Conservation (phyloP, 2,797 vertebrate species). For the Masticophis lateralis region DNA sequence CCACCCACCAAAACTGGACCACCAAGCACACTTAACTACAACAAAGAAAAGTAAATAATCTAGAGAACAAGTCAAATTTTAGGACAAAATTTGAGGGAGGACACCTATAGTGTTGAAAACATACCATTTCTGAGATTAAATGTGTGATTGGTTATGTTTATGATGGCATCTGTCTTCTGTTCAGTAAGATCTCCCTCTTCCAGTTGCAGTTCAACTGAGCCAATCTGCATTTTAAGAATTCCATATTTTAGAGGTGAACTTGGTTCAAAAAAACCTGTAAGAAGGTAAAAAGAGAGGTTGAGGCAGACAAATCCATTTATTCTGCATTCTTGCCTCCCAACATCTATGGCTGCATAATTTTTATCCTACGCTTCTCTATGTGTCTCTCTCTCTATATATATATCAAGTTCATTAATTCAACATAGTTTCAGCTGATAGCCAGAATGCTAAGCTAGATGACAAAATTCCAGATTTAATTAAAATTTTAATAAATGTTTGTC, state of each 20-base stretch:
- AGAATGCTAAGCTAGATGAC: background rate
- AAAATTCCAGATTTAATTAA: background rate
- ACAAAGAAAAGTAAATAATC: background rate
- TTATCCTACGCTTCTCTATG: background rate
- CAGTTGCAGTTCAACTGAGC: conserved; percentile 73
- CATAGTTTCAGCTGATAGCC: background rate
- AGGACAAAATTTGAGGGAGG: background rate
- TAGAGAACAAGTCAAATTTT: background rate
- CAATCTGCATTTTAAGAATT: conserved; percentile 72
- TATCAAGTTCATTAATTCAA: background rate
- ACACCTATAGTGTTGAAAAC: background rate
- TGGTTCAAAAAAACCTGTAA: conserved; percentile 39
- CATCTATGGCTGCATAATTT: background rate
- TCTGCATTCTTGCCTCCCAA: background rate
- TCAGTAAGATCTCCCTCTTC: conserved; percentile 84
- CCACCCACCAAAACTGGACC: background rate
- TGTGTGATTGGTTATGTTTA: conserved; percentile 81
- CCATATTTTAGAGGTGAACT: conserved; percentile 42
- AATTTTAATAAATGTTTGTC: background rate
- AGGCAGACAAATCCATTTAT: background rate
- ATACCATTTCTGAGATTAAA: conserved; percentile 83
- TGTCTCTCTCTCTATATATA: background rate
- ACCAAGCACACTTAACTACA: background rate
- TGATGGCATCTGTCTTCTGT: conserved; percentile 80
- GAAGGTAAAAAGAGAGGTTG: conserved; percentile 17